A percentile compares a stretch with the other conserved stretches of the same genome.
Evolutionary conservation across 2,113 vertebrate genomes (phyloP).

Genomic region (Taurulus bubalis): DNA sequence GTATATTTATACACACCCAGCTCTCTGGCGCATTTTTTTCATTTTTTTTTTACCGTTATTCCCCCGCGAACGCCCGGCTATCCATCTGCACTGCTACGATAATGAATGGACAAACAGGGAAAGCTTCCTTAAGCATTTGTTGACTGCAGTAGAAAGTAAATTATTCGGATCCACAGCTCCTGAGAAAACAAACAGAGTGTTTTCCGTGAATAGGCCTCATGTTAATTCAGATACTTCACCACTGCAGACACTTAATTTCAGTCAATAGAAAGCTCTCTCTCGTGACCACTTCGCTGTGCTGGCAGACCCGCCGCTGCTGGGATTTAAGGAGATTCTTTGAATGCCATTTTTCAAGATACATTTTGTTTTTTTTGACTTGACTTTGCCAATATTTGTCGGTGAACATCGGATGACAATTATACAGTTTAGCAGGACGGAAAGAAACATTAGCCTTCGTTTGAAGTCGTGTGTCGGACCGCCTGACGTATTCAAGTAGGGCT

Average conservation of each 20-base stretch:
- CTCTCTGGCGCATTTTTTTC: neutral
- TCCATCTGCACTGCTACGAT: conserved; percentile 53
- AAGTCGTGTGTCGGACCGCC: neutral
- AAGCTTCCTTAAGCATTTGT: conserved; percentile 58
- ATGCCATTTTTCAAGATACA: neutral
- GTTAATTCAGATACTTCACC: conserved; percentile 30
- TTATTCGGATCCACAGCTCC: conserved; percentile 40
- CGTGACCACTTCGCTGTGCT: neutral
- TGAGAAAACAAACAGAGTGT: conserved; percentile 27
- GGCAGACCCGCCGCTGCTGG: neutral
- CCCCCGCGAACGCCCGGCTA: neutral
- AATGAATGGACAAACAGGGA: conserved; percentile 56
- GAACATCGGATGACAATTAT: neutral
- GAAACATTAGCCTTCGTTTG: neutral
- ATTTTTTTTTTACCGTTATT: conserved; percentile 20
- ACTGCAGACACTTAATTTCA: conserved; percentile 17
- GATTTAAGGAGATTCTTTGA: neutral
- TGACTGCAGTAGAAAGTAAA: conserved; percentile 47
- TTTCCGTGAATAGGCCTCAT: conserved; percentile 26
- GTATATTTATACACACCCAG: conserved; percentile 37
- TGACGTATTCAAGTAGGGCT: too few relatives aligned
- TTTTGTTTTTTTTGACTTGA: neutral
- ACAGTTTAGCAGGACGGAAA: neutral
- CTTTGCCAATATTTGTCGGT: neutral
- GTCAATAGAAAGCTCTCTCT: neutral